phyloP scores from a whole-genome alignment of 2,797 vertebrate genomes.

The Malurus splendens region DNA sequence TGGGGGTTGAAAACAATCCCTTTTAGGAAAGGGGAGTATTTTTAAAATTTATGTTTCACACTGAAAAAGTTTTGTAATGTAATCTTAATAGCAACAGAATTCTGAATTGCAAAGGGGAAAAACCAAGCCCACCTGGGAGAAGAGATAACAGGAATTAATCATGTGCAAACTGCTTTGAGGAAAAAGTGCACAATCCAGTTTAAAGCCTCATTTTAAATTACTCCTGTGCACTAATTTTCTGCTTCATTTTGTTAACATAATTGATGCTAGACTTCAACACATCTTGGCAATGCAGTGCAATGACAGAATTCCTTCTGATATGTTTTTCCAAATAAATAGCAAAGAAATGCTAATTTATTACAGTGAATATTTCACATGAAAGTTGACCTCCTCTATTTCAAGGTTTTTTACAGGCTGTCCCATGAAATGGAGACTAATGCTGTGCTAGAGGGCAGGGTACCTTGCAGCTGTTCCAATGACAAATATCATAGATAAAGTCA shows the following conservation, averaged over 20 bases:
- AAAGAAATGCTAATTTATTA: background rate
- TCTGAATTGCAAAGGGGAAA: background rate
- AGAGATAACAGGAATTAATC: constrained; percentile 36
- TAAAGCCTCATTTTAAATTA: constrained; percentile 16
- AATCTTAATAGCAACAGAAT: background rate
- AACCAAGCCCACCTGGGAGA: background rate
- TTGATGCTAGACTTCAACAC: background rate
- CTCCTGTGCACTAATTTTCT: constrained; percentile 28
- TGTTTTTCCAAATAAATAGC: background rate
- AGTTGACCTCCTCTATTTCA: background rate
- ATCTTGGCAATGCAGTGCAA: background rate
- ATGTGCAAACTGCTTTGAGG: constrained; percentile 3
- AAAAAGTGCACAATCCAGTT: constrained; percentile 22
- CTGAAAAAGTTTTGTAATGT: background rate
- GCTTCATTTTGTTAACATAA: constrained; percentile 36
- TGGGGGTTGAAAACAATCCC: background rate
- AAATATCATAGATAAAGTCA: background rate
- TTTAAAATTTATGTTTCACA: background rate
- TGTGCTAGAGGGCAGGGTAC: background rate
- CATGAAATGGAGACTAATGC: background rate
- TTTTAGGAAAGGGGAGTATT: constrained; percentile 5
- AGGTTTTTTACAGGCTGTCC: background rate
- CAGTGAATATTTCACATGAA: background rate
- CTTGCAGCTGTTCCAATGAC: background rate
- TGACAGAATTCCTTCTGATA: background rate